Evolutionary conservation across 2,113 vertebrate species (phyloP).

Genomic region (Xenopus laevis): DNA sequence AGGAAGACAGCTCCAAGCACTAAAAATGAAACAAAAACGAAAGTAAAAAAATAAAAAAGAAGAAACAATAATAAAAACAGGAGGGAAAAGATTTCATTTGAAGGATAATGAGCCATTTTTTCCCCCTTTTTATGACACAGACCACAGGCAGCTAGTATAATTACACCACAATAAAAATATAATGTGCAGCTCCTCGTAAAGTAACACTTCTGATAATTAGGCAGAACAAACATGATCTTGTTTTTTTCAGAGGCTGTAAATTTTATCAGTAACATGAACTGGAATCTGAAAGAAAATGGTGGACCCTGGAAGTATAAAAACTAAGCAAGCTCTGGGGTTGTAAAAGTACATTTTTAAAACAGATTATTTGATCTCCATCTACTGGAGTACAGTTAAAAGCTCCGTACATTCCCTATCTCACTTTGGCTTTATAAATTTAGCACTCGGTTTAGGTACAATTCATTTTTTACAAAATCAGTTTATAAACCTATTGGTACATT

Average conservation of each 20-base stretch:
- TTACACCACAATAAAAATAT: slow-evolving; percentile 80
- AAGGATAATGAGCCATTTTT: slow-evolving; percentile 80
- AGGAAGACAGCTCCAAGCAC: too few relatives aligned
- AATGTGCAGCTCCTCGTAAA: slow-evolving; percentile 81
- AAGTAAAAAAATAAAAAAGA: slow-evolving; percentile 66
- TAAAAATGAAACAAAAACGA: slow-evolving; percentile 55
- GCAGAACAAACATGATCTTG: slow-evolving; percentile 72
- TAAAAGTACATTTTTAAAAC: too few relatives aligned
- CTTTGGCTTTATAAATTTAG: too few relatives aligned
- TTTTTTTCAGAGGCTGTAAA: slow-evolving; percentile 30
- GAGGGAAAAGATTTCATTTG: slow-evolving; percentile 67
- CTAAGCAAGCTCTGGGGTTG: neutral
- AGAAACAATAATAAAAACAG: slow-evolving; percentile 25
- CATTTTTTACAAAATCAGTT: too few relatives aligned
- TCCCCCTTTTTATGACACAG: slow-evolving; percentile 76
- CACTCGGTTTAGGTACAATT: too few relatives aligned
- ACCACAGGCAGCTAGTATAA: slow-evolving; percentile 79
- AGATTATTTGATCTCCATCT: too few relatives aligned
- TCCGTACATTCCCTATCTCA: too few relatives aligned
- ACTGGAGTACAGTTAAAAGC: too few relatives aligned
- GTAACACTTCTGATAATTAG: slow-evolving; percentile 78
- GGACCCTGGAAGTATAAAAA: neutral
- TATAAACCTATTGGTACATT: too few relatives aligned
- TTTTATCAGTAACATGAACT: slow-evolving; percentile 21
- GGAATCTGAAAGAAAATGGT: neutral